A percentile compares a stretch with the other conserved stretches of the same genome.
Evolutionary conservation across 35 echinoderm and acorn worm genomes (phyloP).

Genomic region (Amphiura filiformis): DNA sequence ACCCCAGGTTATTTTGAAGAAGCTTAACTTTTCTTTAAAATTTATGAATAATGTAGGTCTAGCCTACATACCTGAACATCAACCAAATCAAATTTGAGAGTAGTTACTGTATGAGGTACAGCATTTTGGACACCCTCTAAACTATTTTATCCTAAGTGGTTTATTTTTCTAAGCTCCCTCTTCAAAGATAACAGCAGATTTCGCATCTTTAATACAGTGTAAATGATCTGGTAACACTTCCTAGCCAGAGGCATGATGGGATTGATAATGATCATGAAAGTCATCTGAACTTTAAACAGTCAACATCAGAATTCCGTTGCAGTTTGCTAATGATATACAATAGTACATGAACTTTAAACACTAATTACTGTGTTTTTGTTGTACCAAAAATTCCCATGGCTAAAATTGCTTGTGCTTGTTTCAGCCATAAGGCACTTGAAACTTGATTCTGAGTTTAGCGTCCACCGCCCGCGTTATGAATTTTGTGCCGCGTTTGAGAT

Average conservation of each 20-base stretch:
- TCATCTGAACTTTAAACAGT: neutral
- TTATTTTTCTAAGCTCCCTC: neutral
- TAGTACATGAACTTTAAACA: neutral
- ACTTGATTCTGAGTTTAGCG: no score
- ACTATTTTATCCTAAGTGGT: neutral
- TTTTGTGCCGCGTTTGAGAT: no score
- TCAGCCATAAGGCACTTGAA: no score
- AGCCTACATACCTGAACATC: neutral
- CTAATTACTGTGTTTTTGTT: neutral
- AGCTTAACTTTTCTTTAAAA: no score
- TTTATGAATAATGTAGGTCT: no score
- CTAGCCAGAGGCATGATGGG: neutral
- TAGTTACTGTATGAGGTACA: neutral
- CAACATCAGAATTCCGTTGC: neutral
- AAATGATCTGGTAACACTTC: neutral
- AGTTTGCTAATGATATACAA: neutral
- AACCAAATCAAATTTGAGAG: neutral
- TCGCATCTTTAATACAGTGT: neutral
- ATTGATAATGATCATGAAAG: neutral
- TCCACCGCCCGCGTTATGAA: no score
- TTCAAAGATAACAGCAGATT: neutral
- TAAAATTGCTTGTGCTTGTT: neutral
- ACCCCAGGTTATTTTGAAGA: no score
- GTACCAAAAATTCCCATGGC: neutral
- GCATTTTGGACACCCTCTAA: neutral